A percentile compares a stretch with the other conserved stretches of the same genome.
phyloP scores from a whole-genome alignment of 2,797 vertebrate genomes.

The Alfaro cultratus region DNA sequence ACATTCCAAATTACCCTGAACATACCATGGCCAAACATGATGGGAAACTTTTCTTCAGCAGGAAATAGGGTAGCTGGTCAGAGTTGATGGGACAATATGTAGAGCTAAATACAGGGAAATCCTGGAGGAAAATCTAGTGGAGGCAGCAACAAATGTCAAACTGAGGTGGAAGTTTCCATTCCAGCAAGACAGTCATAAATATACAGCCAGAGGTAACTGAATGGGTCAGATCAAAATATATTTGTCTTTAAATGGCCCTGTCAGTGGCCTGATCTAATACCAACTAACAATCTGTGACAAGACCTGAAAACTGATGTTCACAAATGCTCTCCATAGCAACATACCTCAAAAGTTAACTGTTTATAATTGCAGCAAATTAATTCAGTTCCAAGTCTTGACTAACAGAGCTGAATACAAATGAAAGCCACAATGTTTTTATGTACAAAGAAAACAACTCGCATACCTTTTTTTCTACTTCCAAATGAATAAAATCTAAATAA shows the following conservation, averaged over 20 bases:
- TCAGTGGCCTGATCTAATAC: background rate
- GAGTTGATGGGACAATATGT: too few species aligned
- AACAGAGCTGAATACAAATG: background rate
- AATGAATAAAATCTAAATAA: background rate
- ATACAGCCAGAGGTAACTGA: background rate
- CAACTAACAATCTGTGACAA: background rate
- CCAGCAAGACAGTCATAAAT: background rate
- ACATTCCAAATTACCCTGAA: too few species aligned
- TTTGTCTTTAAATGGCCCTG: too few species aligned
- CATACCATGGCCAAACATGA: background rate
- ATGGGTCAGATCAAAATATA: background rate
- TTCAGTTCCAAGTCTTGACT: background rate
- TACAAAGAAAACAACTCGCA: background rate
- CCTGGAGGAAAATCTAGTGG: too few species aligned
- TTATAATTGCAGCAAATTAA: background rate
- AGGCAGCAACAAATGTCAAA: background rate
- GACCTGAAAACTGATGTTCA: background rate
- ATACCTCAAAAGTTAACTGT: background rate
- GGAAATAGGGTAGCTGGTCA: background rate
- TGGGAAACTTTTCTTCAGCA: background rate
- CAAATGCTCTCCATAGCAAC: background rate
- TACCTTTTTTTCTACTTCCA: background rate
- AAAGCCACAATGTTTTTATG: background rate
- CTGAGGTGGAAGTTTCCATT: background rate
- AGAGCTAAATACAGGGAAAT: too few species aligned